phyloP scores from a whole-genome alignment of 1,140 invertebrate species.

The Odontomachus brunneus region DNA sequence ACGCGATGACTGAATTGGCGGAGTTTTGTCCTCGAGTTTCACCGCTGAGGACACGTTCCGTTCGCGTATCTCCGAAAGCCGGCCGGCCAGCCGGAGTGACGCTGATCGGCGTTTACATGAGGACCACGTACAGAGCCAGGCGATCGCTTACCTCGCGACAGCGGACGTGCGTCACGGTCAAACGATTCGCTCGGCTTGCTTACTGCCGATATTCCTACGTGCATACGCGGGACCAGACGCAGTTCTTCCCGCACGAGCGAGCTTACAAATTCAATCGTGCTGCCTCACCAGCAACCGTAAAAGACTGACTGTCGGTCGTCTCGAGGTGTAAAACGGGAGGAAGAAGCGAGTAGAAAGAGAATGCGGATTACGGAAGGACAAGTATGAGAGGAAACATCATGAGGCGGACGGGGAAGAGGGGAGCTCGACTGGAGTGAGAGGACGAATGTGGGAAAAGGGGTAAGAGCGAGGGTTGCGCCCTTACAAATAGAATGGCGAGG shows the following conservation, averaged over 20 bases:
- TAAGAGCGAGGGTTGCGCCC: conserved; percentile 49
- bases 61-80: neutral
- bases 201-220: conserved; percentile 15
- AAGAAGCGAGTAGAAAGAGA: neutral
- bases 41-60: neutral
- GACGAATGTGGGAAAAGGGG: conserved; percentile 17
- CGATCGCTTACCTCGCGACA: conserved; percentile 17
- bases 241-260: conserved; percentile 50
- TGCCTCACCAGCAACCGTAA: conserved; percentile 10
- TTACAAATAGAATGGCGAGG: conserved; percentile 71
- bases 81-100: neutral
- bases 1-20: neutral
- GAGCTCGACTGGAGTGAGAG: conserved; percentile 15
- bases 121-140: neutral
- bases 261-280: conserved; percentile 74
- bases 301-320: conserved; percentile 35
- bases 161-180: conserved; percentile 36
- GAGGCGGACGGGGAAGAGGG: conserved; percentile 24
- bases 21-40: neutral
- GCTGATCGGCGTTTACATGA: conserved; percentile 6
- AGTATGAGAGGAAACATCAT: conserved; percentile 43
- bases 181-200: conserved; percentile 15
- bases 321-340: neutral
- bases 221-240: conserved; percentile 22
- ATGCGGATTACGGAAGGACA: neutral